Evolutionary conservation across 2,888 invertebrate genomes (phyloP).

Genomic region (Lochmaea capreae): DNA sequence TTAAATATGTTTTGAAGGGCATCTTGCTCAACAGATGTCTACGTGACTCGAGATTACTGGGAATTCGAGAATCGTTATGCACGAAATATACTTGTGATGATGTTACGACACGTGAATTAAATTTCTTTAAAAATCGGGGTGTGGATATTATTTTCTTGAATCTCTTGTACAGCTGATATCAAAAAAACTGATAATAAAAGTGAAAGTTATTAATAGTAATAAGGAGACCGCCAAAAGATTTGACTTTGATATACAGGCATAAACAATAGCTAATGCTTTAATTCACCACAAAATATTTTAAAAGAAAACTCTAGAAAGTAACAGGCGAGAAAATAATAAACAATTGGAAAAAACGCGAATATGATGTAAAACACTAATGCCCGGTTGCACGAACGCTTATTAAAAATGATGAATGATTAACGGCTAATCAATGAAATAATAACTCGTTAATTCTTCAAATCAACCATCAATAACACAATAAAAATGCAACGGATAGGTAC

Average conservation of each 20-base stretch:
- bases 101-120: neutral
- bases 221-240: neutral
- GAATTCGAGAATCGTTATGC: neutral
- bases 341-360: too few relatives aligned
- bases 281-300: too few relatives aligned
- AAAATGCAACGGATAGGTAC: too few relatives aligned
- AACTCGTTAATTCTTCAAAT: too few relatives aligned
- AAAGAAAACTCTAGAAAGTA: too few relatives aligned
- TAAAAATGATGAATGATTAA: too few relatives aligned
- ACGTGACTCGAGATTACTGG: neutral
- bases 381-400: too few relatives aligned
- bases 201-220: neutral
- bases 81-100: neutral
- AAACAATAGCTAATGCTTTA: neutral
- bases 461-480: too few relatives aligned
- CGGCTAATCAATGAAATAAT: too few relatives aligned
- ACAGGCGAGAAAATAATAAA: too few relatives aligned
- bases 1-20: neutral
- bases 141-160: neutral
- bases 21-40: neutral
- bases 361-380: too few relatives aligned
- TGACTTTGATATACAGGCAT: neutral
- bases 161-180: neutral
- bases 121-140: neutral
- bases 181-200: neutral